These are phyloP conservation scores for Myotis planiceps DNA, from an alignment of 2,797 vertebrate species.

Conservation along the genomic window DNA sequence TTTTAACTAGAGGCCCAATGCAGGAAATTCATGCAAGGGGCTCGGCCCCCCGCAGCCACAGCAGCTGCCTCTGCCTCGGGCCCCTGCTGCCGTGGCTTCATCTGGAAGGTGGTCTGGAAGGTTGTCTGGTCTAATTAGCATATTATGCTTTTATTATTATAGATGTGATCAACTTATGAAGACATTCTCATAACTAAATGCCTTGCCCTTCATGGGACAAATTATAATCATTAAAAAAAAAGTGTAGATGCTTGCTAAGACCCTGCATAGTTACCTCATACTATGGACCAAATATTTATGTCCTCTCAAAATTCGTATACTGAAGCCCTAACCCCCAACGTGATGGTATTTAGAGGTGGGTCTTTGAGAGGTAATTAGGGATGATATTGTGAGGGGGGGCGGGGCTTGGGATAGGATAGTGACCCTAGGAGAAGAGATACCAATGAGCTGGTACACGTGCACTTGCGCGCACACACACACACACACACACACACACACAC, in stretches of 20 bases:
- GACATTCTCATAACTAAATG: background rate
- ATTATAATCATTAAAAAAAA: background rate
- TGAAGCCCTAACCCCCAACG: background rate
- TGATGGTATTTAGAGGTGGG: background rate
- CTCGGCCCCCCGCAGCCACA: no score
- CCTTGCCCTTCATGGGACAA: background rate
- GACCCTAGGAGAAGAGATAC: background rate
- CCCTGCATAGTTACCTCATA: background rate
- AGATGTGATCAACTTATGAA: background rate
- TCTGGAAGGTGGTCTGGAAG: no score
- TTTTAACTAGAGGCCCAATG: background rate
- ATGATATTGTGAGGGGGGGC: background rate
- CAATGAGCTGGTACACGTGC: background rate
- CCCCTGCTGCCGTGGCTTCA: no score
- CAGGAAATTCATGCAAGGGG: no score
- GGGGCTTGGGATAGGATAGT: no score
- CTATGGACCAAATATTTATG: background rate
- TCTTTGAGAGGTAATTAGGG: background rate
- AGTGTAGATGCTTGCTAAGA: background rate
- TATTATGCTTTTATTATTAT: no score
- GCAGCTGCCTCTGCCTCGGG: no score
- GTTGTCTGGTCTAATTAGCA: no score
- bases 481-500: no score
- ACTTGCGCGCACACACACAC: no score
- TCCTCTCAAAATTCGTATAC: background rate